Evolutionary conservation across 2,113 vertebrate genomes (phyloP).

Genomic region (Ailuropoda melanoleuca): DNA sequence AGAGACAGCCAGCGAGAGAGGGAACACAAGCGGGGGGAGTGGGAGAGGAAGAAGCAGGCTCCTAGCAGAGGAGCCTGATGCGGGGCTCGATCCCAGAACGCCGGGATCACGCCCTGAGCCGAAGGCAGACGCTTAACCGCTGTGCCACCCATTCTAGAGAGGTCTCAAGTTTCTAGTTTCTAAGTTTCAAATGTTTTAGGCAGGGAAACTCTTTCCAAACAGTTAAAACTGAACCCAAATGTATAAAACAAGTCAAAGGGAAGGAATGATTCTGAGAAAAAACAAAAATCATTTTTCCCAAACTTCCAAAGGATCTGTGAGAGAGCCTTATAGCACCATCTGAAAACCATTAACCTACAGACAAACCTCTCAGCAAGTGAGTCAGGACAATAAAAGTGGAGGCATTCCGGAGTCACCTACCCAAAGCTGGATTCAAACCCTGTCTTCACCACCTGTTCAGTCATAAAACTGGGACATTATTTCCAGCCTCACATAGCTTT

Average conservation of each 20-base stretch:
- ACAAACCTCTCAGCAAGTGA: not conserved
- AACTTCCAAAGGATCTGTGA: not conserved
- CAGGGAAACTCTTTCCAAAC: slow-evolving; percentile 12
- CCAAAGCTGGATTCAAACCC: not conserved
- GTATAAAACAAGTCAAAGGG: not conserved
- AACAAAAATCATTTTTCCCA: not conserved
- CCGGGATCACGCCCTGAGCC: no score
- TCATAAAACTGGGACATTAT: not conserved
- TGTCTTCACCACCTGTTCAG: not conserved
- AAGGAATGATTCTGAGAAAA: not conserved
- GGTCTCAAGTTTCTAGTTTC: not conserved
- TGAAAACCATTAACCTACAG: not conserved
- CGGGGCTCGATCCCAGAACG: no score
- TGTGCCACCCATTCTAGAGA: no score
- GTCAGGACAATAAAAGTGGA: not conserved
- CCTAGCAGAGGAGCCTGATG: no score
- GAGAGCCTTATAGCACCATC: not conserved
- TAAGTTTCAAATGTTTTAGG: not conserved
- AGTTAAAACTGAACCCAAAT: not conserved
- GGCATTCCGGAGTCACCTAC: not conserved
- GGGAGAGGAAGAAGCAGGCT: no score
- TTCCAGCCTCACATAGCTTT: not conserved
- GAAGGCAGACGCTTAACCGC: no score
- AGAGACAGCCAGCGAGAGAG: no score
- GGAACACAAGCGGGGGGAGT: no score